Base-by-base conservation (phyloP, 2,797 vertebrate species). In the Antennarius maculatus region DNA sequence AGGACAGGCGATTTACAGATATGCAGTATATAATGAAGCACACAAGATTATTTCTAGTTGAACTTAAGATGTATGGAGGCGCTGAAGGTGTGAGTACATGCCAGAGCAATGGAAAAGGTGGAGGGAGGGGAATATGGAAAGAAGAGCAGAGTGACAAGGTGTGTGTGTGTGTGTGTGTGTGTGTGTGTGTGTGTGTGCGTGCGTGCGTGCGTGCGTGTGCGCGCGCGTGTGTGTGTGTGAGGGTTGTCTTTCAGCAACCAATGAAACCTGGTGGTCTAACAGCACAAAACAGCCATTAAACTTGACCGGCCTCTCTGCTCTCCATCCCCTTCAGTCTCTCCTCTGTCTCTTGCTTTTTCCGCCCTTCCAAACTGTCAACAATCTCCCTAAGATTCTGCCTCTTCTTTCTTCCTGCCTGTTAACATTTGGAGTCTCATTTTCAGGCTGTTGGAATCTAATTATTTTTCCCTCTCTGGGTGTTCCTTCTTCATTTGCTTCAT, bases 241-340 rank as follows among this genome's bases (percentile, higher is more conserved):
- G 58, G 68, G 69, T 76, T 86, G 84, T 81, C 71, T 74, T 79
- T 68, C 73, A 78, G 74, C 72, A 75, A 76, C 79, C 74, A 66
- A 73, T 76, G 70, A 83, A 81, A 82, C 74, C 81, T 55, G 84
- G 85, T 86, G 86, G 89, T 90, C 86, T 80, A 31, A 77, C 73
- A 61, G 80, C 51, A 91, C 88, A 90, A 88, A 85, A 65, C 58
- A 74, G 61, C 86, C 88, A 85, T 91, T 91, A 91, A 71, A 87
- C 54, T 70, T 78, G 67, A 82, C 81, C 57, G 79, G 78, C 69
- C 61, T 64, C 55, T 78, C 55, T 61, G 71, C 74, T 81, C 75
- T 70, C 71, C 72, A 58, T 81, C 71, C 42, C 64, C 66, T 65
- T 79, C 49, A 53, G 56, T 74, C 66, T 68, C 62, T 50, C 34